Percentiles rank a stretch among this genome's conserved stretches.
phyloP scores from a whole-genome alignment of 2,113 vertebrate genomes.

The Suricata suricatta region DNA sequence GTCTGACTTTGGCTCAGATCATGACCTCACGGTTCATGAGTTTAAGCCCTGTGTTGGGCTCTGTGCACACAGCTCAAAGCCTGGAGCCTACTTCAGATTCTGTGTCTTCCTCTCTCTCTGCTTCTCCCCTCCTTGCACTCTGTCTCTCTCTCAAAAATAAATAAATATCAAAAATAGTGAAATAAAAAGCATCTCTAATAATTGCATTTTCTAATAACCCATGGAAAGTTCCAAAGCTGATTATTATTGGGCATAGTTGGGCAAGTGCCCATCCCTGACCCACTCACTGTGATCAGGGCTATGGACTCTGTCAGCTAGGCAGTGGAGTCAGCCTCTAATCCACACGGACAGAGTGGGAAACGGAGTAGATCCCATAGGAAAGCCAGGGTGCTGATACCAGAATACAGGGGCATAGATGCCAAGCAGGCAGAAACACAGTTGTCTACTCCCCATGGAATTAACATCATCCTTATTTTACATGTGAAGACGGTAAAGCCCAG shows the following conservation, averaged over 20 bases:
- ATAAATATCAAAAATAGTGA: neutral
- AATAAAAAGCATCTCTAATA: neutral
- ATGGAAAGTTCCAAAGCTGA: neutral
- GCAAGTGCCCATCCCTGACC: neutral
- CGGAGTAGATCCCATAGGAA: neutral
- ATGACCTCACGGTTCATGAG: too few relatives aligned
- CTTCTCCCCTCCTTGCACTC: too few relatives aligned
- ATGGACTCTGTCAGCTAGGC: neutral
- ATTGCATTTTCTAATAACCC: neutral
- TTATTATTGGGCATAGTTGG: neutral
- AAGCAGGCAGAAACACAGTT: neutral
- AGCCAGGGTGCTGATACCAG: neutral
- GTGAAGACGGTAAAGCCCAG: neutral
- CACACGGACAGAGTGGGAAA: neutral
- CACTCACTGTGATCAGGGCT: neutral
- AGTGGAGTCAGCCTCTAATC: neutral
- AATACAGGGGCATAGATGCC: neutral
- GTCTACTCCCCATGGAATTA: fast-evolving
- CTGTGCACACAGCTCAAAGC: too few relatives aligned
- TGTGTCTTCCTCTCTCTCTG: too few relatives aligned
- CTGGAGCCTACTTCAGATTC: too few relatives aligned
- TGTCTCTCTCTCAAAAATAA: too few relatives aligned
- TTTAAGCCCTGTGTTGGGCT: too few relatives aligned
- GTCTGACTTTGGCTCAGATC: too few relatives aligned
- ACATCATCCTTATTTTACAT: neutral